Evolutionary conservation across 2,113 vertebrate species (phyloP), one percentile per base, ranked within the genome.

Genomic region (Equus przewalskii): DNA sequence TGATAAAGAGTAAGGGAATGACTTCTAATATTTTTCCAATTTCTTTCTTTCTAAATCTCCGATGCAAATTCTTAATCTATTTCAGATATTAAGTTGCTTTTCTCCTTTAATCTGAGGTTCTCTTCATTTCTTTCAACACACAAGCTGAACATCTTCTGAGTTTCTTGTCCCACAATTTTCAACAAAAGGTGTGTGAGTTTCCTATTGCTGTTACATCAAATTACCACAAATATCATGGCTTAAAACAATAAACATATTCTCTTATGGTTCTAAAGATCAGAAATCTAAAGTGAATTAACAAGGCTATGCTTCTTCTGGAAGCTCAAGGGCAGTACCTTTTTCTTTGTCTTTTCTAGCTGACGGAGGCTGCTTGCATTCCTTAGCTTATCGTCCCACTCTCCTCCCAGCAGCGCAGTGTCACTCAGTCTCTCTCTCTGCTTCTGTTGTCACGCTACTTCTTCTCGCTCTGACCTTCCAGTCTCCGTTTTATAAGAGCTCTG

Each of bases 31-130:
- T 69, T 58, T 90, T 86, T 44, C 70, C n/a, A 54, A 26, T 95
- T 90, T 73, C 76, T 95, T 90, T 79, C 70, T 95, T 64, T 75
- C 28, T 73, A 76, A n/a, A 79, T 56, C 75, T 44, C 76, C 64
- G 76, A 75, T 72, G 65, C 33, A 73, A 84, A 84, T 62, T 94
- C n/a, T 54, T 80, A 72, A 73, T 16, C 3, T 72, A 13, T 83
- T 67, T 83, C 58, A 88, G 49, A n/a, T 84, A 73, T 73, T 79
- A 33, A 83, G 28, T 69, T 56, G 26, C 19, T 91, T 83, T 78
- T 86, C 8, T 41, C 21, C 21, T 28, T 89, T 72, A 58, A 60
- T 62, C 14, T 41, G 13, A 87, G 8, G 2, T 69, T 95, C 11
- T 83, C 7, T 28, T 84, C 0, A 7, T 60, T 60, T 65, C 26